These are phyloP conservation scores for Conomelus anceps DNA, from an alignment of 2,888 invertebrate species.

Conservation along the genomic window DNA sequence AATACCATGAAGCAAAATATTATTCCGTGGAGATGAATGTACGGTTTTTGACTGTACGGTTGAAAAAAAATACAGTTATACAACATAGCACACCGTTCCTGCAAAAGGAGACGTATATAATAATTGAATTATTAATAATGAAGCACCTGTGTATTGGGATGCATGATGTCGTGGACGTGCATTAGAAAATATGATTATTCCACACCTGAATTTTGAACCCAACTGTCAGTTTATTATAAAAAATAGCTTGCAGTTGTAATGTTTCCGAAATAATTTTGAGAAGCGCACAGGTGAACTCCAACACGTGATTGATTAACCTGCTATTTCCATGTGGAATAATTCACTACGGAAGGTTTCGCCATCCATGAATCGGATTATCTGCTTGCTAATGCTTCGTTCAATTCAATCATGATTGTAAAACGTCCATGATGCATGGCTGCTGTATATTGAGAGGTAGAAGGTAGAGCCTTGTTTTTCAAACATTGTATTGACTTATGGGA, in stretches of 20 bases:
- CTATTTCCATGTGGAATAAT: not conserved
- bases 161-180: not conserved
- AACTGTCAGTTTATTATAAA: not conserved
- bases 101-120: not conserved
- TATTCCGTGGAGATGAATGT: not conserved
- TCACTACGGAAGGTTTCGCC: no score
- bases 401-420: not conserved
- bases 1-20: not conserved
- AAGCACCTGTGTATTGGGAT: not conserved
- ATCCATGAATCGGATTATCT: not conserved
- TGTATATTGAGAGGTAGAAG: no score
- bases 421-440: no score
- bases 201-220: not conserved
- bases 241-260: not conserved
- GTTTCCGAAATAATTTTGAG: not conserved
- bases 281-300: not conserved
- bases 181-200: not conserved
- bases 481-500: no score
- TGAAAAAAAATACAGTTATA: not conserved
- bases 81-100: not conserved
- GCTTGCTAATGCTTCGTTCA: not conserved
- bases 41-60: no score
- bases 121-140: not conserved
- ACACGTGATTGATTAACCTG: not conserved
- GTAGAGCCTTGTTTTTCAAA: no score